Base-by-base conservation (phyloP, 92 coral and sea anemone species). In the Galaxea fascicularis region DNA sequence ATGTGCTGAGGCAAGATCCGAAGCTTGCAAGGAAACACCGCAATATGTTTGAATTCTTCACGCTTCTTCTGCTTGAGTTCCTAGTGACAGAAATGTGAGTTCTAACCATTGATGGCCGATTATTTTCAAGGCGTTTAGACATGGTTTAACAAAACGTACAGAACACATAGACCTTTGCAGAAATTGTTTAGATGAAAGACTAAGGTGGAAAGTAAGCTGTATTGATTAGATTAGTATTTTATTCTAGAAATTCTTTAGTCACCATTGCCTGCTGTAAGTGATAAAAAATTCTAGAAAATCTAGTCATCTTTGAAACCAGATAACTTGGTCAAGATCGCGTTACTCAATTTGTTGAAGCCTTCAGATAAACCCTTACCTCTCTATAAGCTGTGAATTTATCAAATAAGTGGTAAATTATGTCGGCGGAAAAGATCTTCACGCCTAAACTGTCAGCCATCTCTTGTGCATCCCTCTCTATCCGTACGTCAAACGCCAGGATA, bases 361-460 rank as follows among this genome's bases (percentile, higher is more conserved):
- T 8, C 4, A 47, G 12, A 6, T 35, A 8, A 68, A 24, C 16
- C 29, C 89, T 63, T 65, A 96, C 99, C 93, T 96, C 99, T 86
- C 98, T 91, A 77, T 89, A 96, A 29, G 91, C 92, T 24, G 91
- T 96, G 78, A 96, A 96, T 69, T 96, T 96, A 84, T 96, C 99
- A 79, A 96, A 96, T 89, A 96, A 88, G 83, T 97, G 99, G 62
- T 97, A 97, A 60, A 97, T 97, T 29, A 97, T 97, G 53, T 97
- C 99, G 17, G 99, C 99, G 15, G 98, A 58, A 68, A 97, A 97
- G 15, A 97, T 75, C 81, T 87, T 97, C 73, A 97, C 98, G 22
- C 99, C 98, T 66, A 97, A 62, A 77, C 78, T 95, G 91, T 97
- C 99, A 4, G 99, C 99, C 72, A 97, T 83, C 71, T 97, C 99